Percentiles rank a stretch among this genome's conserved stretches.
phyloP scores from a whole-genome alignment of 2,113 vertebrate genomes.

The Saguinus imperator region DNA sequence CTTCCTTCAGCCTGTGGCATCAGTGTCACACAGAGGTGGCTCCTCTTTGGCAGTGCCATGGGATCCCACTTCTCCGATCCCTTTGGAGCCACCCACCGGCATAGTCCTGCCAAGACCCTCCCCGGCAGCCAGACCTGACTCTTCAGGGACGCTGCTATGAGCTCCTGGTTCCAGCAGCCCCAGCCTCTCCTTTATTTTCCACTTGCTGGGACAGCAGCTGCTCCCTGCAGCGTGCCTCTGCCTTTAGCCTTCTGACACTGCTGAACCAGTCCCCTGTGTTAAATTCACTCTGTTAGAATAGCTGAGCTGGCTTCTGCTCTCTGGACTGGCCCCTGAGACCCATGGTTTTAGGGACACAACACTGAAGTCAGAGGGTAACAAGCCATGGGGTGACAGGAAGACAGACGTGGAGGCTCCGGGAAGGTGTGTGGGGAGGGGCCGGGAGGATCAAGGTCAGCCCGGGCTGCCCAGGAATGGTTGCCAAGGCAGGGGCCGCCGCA shows the following conservation, averaged over 20 bases:
- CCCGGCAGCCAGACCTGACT: neutral
- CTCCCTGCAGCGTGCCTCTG: neutral
- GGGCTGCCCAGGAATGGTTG: neutral
- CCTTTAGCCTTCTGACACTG: neutral
- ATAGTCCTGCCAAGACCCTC: rapidly evolving
- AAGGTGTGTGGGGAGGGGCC: no score
- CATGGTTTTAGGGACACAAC: neutral
- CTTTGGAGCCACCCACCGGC: rapidly evolving
- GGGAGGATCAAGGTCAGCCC: no score
- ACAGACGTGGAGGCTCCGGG: no score
- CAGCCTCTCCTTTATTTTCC: neutral
- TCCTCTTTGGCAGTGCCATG: no score
- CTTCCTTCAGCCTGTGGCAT: no score
- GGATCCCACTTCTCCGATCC: no score
- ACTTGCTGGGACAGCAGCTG: neutral
- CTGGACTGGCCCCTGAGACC: neutral
- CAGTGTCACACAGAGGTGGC: neutral
- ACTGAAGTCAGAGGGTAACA: neutral
- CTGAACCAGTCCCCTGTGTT: neutral
- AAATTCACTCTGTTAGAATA: no score
- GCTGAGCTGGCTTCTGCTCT: neutral
- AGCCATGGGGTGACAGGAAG: rapidly evolving
- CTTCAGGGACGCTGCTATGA: rapidly evolving
- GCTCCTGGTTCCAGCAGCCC: neutral
- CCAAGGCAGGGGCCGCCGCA: no score